Percentiles rank a stretch among this genome's conserved stretches.
Evolutionary conservation across 2,888 invertebrate species (phyloP).

Genomic region (Orthosia incerta): DNA sequence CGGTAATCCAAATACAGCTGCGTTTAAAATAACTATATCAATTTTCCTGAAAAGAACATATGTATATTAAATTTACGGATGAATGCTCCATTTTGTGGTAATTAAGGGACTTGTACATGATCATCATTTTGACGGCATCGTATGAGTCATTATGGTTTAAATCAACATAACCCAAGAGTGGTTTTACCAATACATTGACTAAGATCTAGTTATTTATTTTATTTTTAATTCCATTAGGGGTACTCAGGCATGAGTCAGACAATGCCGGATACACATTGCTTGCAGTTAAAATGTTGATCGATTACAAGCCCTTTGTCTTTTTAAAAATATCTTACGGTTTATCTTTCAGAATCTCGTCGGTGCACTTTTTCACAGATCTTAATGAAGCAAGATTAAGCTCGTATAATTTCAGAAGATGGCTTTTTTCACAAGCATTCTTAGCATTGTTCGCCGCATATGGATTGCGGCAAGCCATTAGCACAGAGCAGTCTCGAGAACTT

Average conservation of each 20-base stretch:
- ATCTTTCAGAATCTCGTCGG: slow-evolving; percentile 73
- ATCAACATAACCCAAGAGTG: neutral
- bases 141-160: neutral
- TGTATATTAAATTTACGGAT: neutral
- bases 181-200: neutral
- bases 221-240: neutral
- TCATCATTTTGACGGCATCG: neutral
- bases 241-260: neutral
- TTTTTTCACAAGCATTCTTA: slow-evolving; percentile 72
- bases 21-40: slow-evolving; percentile 95
- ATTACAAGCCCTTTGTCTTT: neutral
- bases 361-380: slow-evolving; percentile 81
- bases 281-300: neutral
- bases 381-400: slow-evolving; percentile 84
- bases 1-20: slow-evolving; percentile 95
- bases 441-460: slow-evolving; percentile 90
- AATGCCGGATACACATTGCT: neutral
- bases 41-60: slow-evolving; percentile 89
- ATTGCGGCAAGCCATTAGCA: slow-evolving; percentile 96
- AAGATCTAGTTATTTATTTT: neutral
- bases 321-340: slow-evolving; percentile 30
- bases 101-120: neutral
- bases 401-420: slow-evolving; percentile 73
- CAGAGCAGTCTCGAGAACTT: slow-evolving; percentile 95
- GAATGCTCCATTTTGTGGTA: neutral